Conservation (phyloP, 2,113 vertebrate genomes). For the Dunckerocampus dactyliophorus region DNA sequence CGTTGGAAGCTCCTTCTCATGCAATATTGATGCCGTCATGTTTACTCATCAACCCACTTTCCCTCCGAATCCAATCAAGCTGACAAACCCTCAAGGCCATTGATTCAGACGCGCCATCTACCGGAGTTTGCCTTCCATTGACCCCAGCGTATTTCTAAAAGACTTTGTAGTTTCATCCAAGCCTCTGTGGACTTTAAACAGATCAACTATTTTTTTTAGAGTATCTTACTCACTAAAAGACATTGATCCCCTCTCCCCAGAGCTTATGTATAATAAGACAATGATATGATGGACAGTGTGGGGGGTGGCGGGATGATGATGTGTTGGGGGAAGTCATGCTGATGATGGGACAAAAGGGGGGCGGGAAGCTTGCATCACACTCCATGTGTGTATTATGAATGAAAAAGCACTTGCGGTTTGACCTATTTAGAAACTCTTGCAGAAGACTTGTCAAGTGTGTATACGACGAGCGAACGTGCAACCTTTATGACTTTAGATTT, state of each 20-base stretch:
- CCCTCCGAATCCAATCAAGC: conserved; percentile 49
- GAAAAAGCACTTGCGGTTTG: conserved; percentile 37
- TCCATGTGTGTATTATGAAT: conserved; percentile 18
- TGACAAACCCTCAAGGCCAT: conserved; percentile 43
- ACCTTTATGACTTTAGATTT: conserved; percentile 35
- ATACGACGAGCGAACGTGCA: conserved; percentile 17
- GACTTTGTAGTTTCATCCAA: conserved; percentile 39
- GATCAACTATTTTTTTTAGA: conserved; percentile 16
- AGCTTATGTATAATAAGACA: conserved; percentile 27
- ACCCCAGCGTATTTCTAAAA: conserved; percentile 43
- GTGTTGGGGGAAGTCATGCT: conserved; percentile 20
- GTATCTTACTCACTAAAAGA: conserved; percentile 21
- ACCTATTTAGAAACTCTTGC: conserved; percentile 34
- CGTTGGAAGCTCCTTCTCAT: conserved; percentile 51
- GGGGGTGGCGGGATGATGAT: conserved; percentile 27
- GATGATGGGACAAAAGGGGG: conserved; percentile 18
- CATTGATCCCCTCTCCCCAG: conserved; percentile 48
- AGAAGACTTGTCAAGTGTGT: conserved; percentile 26
- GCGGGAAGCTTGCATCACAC: conserved; percentile 36
- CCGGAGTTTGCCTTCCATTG: conserved; percentile 41
- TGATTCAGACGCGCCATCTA: conserved; percentile 49
- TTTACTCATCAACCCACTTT: conserved; percentile 66
- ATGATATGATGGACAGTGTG: conserved; percentile 18
- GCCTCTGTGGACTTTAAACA: conserved; percentile 29
- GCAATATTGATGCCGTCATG: conserved; percentile 66